phyloP scores from a whole-genome alignment of 2,888 invertebrate species.

The Callyntrura guangdongensis region DNA sequence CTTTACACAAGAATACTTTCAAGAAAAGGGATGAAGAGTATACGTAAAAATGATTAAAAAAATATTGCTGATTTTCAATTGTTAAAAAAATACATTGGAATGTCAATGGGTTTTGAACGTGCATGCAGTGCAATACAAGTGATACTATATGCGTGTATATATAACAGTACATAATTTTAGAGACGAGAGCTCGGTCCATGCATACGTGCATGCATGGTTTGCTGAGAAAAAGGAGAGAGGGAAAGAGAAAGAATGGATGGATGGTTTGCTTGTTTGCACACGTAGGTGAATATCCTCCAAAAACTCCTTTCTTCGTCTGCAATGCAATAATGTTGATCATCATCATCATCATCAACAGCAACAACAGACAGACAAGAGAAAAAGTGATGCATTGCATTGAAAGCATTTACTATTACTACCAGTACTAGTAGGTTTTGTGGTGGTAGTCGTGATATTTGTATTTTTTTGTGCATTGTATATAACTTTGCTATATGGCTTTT shows the following conservation, averaged over 20 bases:
- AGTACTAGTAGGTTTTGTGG: too few species aligned
- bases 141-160: too few species aligned
- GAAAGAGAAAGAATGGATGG: constrained; percentile 69
- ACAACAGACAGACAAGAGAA: constrained; percentile 35
- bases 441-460: too few species aligned
- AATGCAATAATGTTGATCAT: constrained; percentile 61
- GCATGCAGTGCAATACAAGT: constrained; percentile 59
- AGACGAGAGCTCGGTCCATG: constrained; percentile 45
- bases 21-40: neutral
- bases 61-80: constrained; percentile 50
- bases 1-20: neutral
- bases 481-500: too few species aligned
- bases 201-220: constrained; percentile 35
- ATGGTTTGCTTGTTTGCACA: constrained; percentile 76
- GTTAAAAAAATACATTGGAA: constrained; percentile 67
- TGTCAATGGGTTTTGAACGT: constrained; percentile 73
- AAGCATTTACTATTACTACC: neutral
- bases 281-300: constrained; percentile 82
- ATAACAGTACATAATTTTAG: constrained; percentile 38
- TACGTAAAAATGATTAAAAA: neutral
- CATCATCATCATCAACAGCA: too few species aligned
- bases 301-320: constrained; percentile 58
- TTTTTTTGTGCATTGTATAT: too few species aligned
- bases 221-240: constrained; percentile 31
- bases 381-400: constrained; percentile 53